Conservation (phyloP, 2,113 vertebrate species). For the Porphyrio hochstetteri region DNA sequence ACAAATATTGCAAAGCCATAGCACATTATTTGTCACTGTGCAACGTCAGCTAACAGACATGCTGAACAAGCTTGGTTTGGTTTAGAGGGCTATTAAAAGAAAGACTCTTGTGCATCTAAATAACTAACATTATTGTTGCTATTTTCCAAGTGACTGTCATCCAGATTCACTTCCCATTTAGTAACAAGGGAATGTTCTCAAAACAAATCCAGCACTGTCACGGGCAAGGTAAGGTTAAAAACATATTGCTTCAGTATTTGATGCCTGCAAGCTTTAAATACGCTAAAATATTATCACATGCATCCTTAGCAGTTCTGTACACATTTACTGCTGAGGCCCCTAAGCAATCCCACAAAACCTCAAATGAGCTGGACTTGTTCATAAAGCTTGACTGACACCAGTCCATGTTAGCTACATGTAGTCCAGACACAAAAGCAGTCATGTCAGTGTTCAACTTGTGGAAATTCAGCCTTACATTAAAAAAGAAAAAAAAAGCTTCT, state of each 20-base stretch:
- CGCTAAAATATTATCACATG: not conserved
- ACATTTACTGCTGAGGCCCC: not conserved
- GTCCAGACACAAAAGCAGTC: not conserved
- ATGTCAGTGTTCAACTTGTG: not conserved
- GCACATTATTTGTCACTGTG: not conserved
- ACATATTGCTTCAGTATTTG: not conserved
- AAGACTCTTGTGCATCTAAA: not conserved
- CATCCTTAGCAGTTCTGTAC: not conserved
- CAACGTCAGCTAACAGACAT: not conserved
- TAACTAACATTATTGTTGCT: not conserved
- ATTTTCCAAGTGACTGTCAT: not conserved
- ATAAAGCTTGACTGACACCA: not conserved
- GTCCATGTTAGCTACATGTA: fast-evolving
- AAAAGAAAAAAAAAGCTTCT: not conserved
- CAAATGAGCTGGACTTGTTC: not conserved
- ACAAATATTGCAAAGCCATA: not conserved
- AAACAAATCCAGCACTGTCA: not conserved
- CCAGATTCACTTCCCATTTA: not conserved
- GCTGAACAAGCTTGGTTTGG: not conserved
- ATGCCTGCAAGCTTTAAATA: not conserved
- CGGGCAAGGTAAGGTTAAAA: not conserved
- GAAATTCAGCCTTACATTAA: not conserved
- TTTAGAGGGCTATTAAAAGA: not conserved
- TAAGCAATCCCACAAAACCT: not conserved
- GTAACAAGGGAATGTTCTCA: not conserved